Conservation (phyloP, 2,797 vertebrate species). For the Setipinna tenuifilis region DNA sequence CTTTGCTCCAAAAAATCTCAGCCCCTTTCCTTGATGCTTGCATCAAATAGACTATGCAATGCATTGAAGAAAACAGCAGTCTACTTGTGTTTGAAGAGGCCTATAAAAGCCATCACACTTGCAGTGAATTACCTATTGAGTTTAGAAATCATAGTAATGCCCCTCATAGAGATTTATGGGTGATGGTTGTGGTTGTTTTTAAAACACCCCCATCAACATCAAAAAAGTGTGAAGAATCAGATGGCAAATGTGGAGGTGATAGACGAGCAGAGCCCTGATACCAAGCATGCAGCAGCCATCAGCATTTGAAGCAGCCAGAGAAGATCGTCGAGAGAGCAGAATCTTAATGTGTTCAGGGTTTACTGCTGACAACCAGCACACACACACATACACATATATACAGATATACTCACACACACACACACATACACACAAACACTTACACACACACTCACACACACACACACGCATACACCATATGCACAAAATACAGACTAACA, state of each 20-base stretch:
- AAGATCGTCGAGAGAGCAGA: neutral
- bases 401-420: conserved; percentile 20
- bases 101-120: neutral
- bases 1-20: neutral
- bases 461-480: neutral
- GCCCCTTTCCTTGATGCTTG: neutral
- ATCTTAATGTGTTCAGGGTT: conserved; percentile 28
- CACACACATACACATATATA: neutral
- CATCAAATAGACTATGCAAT: neutral
- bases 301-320: conserved; percentile 32
- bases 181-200: neutral
- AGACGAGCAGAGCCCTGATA: conserved; percentile 43
- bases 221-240: no score
- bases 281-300: conserved; percentile 29
- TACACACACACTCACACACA: neutral
- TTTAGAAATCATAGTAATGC: neutral
- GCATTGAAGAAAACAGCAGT: no score
- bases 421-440: conserved; percentile 8
- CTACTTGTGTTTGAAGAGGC: no score
- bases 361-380: neutral
- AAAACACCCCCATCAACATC: neutral
- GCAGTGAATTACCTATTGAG: neutral
- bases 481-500: neutral
- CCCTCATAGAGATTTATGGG: no score
- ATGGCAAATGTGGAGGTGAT: conserved; percentile 39